These are phyloP conservation scores for Isotomurus palustris DNA, from an alignment of 2,888 invertebrate species.

Conservation along the genomic window DNA sequence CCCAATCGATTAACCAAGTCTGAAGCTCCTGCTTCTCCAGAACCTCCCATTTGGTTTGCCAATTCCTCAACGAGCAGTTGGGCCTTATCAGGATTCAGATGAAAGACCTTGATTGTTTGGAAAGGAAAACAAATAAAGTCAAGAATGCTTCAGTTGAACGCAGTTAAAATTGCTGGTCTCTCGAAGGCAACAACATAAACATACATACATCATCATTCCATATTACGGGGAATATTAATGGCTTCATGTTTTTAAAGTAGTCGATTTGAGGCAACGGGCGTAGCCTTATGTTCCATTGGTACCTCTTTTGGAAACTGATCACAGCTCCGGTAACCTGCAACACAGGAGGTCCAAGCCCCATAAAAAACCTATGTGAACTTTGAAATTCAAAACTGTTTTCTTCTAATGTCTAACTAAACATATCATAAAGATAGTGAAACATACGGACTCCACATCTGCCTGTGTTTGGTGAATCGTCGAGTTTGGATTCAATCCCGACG, in stretches of 20 bases:
- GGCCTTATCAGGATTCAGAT: slow-evolving; percentile 30
- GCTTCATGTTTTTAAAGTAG: slow-evolving; percentile 18
- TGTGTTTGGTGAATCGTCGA: slow-evolving; percentile 14
- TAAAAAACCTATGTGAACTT: too few species aligned
- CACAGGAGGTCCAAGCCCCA: background rate
- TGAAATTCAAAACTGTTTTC: too few species aligned
- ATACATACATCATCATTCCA: slow-evolving; percentile 35
- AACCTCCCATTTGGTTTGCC: slow-evolving; percentile 24
- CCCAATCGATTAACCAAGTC: background rate
- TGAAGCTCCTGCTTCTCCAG: slow-evolving; percentile 10
- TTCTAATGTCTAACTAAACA: background rate
- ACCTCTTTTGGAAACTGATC: slow-evolving; percentile 21
- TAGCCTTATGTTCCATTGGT: slow-evolving; percentile 31
- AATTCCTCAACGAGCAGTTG: slow-evolving; percentile 30
- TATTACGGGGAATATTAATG: slow-evolving; percentile 21
- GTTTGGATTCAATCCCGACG: slow-evolving; percentile 22
- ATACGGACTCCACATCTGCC: slow-evolving; percentile 19
- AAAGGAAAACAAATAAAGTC: background rate
- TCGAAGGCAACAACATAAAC: too few species aligned
- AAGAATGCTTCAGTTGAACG: too few species aligned
- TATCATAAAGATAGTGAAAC: slow-evolving; percentile 2
- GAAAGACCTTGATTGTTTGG: slow-evolving; percentile 21
- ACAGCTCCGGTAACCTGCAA: slow-evolving; percentile 28
- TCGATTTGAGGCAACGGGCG: slow-evolving; percentile 24
- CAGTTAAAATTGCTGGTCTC: too few species aligned